phyloP scores from a whole-genome alignment of 2,113 vertebrate genomes.

The Xerus inauris region DNA sequence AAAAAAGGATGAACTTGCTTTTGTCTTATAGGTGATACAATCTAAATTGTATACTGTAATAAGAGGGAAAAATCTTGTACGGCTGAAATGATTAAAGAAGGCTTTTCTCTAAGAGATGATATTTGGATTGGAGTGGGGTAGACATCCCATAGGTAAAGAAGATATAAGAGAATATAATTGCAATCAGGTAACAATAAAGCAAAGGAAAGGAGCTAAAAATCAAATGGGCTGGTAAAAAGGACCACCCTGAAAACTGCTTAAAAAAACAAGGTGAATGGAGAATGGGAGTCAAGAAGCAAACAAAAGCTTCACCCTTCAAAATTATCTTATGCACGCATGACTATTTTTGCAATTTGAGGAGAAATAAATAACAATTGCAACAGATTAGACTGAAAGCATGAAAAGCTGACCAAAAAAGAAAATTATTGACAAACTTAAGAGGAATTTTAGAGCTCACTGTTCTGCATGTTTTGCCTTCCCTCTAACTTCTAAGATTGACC shows the following conservation, averaged over 20 bases:
- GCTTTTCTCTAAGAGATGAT: background rate
- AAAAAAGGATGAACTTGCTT: constrained; percentile 12
- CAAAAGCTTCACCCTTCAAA: background rate
- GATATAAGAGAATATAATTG: background rate
- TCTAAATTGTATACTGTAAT: constrained; percentile 8
- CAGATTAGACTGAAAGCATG: background rate
- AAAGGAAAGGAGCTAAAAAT: constrained; percentile 11
- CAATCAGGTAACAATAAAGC: background rate
- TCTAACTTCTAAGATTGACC: background rate
- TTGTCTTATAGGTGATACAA: background rate
- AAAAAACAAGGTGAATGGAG: background rate
- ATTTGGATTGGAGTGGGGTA: background rate
- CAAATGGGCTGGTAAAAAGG: background rate
- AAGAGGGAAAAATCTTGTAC: background rate
- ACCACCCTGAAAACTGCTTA: background rate
- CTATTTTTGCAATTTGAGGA: constrained; percentile 5
- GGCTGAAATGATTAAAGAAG: background rate
- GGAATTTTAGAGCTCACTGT: background rate
- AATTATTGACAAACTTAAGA: constrained; percentile 21
- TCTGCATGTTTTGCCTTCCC: background rate
- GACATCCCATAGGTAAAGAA: background rate
- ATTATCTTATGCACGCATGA: background rate
- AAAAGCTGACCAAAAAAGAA: constrained; percentile 2
- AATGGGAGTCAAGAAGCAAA: background rate
- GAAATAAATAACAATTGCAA: constrained; percentile 42